Evolutionary conservation across 2,113 vertebrate genomes (phyloP), one percentile per base, ranked within the genome.

Genomic region (Aepyceros melampus): DNA sequence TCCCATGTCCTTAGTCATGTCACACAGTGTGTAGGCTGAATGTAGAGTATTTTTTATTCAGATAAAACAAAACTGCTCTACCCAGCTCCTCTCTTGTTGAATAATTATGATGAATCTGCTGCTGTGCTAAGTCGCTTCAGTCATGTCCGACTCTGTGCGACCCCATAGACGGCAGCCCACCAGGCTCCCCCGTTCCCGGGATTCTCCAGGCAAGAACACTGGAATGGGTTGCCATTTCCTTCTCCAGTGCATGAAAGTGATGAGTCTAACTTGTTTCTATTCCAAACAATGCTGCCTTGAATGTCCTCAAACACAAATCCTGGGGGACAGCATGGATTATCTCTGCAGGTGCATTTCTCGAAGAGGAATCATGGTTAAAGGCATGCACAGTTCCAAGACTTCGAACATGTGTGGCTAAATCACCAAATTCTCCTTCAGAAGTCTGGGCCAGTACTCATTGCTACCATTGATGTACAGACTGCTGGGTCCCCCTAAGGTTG

Each of bases 121-220:
- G 27, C 5, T 14, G 27, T 60, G 58, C 58, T 60, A 60, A 29
- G 12, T 60, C 5, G 0, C 27, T 60, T 60, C 58, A 13, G 27
- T 60, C 2, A 0, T 60, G 58, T 29, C 58, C 0, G 2, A 60
- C 58, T 60, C 58, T 14, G 58, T 60, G 58, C 0, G 4, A 60
- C 58, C 27, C 58, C 27, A 29, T 29, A 60, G 58, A 60, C 0
- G 12, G 27, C 58, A 60, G 58, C 58, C 27, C 58, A 60, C 27
- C 5, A 60, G 12, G 58, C 27, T 60, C 12, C 12, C 58, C 58
- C 27, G 0, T 60, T 5, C 12, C 27, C 29, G 27, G 58, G 58
- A 60, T 60, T 29, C 12, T 60, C 58, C 58, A 60, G 58, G 58
- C 27, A 29, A 60, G 58, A 60, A 60, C 27, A 14, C 58, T 60